Evolutionary conservation across 2,113 vertebrate genomes (phyloP), one percentile per base, ranked within the genome.

Genomic region (Tragelaphus scriptus): DNA sequence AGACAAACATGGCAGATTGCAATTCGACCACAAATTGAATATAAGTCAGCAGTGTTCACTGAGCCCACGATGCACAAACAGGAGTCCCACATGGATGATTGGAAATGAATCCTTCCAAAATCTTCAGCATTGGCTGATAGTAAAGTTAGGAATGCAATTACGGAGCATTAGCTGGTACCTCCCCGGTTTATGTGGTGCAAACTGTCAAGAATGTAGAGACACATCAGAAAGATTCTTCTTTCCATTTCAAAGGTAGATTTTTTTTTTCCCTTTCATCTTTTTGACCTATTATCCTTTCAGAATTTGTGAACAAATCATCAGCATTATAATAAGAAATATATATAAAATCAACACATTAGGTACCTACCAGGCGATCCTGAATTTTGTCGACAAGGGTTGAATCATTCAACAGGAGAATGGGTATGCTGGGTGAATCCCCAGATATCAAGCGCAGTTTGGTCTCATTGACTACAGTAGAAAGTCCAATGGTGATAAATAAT

Each of bases 391-490:
- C 92, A 65, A 99, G 98, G 32, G 98, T 97, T 58, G 98, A 51
- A 92, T 99, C 99, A 26, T 98, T 99, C 92, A 99, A 98, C 91
- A 99, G 99, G 6, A 99, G 99, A 65, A 99, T 94, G 58, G 93
- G 99, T 96, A 99, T 99, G 96, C 98, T 98, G 19, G 99, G 90
- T 0, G 98, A 98, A 30, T 98, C 97, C 87, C 99, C 99, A 97
- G 99, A 99, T 85, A 99, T 96, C 89, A 98, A 88, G 61, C 95
- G 98, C n/a, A 99, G 98, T 95, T 99, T 99, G 95, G 98, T 98
- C 86, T 98, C 98, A 79, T 99, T 99, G 88, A 99, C 98, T 13
- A 97, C 98, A 90, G 98, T 95, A 56, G 99, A 99, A 85, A 99
- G 98, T 51, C 99, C 99, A 19, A 99, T 98, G 2, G 99, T 97